Conservation (phyloP, 1,140 invertebrate genomes). For the Lasioglossum baleicum region DNA sequence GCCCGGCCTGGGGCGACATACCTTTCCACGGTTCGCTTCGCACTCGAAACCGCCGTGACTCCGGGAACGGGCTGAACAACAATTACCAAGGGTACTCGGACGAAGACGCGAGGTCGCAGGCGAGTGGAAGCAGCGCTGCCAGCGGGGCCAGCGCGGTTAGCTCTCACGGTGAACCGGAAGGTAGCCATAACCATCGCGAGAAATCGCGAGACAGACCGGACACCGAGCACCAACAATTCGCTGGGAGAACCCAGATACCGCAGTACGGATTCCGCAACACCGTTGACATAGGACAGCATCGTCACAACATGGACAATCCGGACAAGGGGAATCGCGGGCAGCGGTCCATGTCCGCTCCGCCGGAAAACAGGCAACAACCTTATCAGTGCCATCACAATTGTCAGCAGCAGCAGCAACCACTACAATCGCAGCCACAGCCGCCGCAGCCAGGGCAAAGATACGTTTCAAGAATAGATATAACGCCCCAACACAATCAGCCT, state of each 20-base stretch:
- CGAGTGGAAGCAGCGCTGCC: slow-evolving; percentile 73
- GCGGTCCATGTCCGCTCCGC: slow-evolving; percentile 86
- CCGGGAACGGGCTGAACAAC: slow-evolving; percentile 59
- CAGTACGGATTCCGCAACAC: slow-evolving; percentile 88
- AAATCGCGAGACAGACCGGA: slow-evolving; percentile 34
- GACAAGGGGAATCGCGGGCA: slow-evolving; percentile 81
- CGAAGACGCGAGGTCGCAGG: slow-evolving; percentile 74
- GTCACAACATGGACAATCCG: slow-evolving; percentile 81
- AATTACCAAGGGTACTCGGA: slow-evolving; percentile 70
- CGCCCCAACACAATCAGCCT: slow-evolving; percentile 71
- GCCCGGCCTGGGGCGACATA: slow-evolving; percentile 77
- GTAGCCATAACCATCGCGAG: slow-evolving; percentile 61
- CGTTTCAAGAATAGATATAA: slow-evolving; percentile 82
- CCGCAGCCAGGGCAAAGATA: slow-evolving; percentile 69
- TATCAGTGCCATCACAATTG: slow-evolving; percentile 65
- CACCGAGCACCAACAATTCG: slow-evolving; percentile 29
- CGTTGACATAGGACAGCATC: slow-evolving; percentile 86
- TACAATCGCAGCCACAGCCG: not conserved
- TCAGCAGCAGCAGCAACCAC: slow-evolving; percentile 41
- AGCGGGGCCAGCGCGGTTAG: slow-evolving; percentile 71
- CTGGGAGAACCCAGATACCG: slow-evolving; percentile 78
- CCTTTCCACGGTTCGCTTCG: slow-evolving; percentile 69
- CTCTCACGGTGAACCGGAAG: slow-evolving; percentile 73
- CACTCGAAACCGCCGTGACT: slow-evolving; percentile 74
- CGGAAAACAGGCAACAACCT: slow-evolving; percentile 71